Percentiles rank a stretch among this genome's conserved stretches.
phyloP scores from a whole-genome alignment of 2,113 vertebrate species.

The Phycodurus eques region DNA sequence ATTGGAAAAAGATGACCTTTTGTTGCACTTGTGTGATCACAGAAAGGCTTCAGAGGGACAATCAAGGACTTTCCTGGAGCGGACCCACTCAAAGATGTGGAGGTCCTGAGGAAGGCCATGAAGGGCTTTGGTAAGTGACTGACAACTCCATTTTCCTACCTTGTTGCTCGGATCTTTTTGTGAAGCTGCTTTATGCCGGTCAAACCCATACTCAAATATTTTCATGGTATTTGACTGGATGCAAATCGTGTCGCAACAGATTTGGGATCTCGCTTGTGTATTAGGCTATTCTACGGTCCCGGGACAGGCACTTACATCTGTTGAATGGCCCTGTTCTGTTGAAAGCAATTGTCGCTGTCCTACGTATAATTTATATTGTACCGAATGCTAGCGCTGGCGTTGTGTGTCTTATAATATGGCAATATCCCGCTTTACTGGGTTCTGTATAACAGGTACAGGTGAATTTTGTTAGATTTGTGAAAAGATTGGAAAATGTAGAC shows the following conservation, averaged over 20 bases:
- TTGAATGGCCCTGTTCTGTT: no score
- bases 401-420: no score
- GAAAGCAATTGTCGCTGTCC: no score
- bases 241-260: neutral
- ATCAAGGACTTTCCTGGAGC: slow-evolving; percentile 84
- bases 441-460: no score
- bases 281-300: no score
- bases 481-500: no score
- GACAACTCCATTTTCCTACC: neutral
- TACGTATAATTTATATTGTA: no score
- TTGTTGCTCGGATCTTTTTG: neutral
- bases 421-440: no score
- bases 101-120: slow-evolving; percentile 96
- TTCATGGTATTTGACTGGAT: neutral
- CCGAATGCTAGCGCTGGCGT: no score
- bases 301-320: no score
- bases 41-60: slow-evolving; percentile 84
- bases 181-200: neutral
- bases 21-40: slow-evolving; percentile 33
- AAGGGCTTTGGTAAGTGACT: slow-evolving; percentile 89
- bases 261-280: neutral
- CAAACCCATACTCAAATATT: neutral
- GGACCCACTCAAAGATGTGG: slow-evolving; percentile 87
- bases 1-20: neutral
- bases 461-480: no score